Conservation (phyloP, 2,113 vertebrate genomes). For the Pelvicachromis taeniatus region DNA sequence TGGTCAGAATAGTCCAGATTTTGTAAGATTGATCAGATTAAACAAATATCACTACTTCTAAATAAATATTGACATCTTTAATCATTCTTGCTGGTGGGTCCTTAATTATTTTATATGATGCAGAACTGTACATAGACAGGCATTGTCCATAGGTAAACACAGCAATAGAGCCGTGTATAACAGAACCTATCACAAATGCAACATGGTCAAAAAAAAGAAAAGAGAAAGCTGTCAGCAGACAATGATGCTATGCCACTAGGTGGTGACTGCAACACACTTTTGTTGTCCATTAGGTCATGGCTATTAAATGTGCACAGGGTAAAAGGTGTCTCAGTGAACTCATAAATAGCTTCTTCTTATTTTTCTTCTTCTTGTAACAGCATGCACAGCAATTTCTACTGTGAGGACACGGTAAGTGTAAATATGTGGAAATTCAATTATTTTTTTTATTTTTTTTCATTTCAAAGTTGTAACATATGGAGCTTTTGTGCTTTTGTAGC, state of each 20-base stretch:
- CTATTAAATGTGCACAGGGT: not conserved
- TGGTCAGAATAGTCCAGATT: not conserved
- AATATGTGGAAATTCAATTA: not conserved
- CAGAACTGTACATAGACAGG: not conserved
- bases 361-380: not conserved
- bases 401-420: not conserved
- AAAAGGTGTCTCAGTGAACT: not conserved
- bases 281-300: not conserved
- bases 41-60: not conserved
- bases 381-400: not conserved
- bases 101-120: not conserved
- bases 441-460: not conserved
- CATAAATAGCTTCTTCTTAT: not conserved
- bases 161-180: not conserved
- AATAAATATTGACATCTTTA: not conserved
- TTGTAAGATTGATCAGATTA: not conserved
- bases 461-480: not conserved
- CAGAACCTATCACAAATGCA: not conserved
- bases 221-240: not conserved
- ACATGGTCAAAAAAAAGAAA: not conserved
- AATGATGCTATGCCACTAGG: constrained; percentile 21
- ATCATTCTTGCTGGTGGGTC: not conserved
- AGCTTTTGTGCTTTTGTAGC: not conserved
- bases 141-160: not conserved
- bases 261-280: constrained; percentile 28